phyloP scores from a whole-genome alignment of 2,797 vertebrate species.

The Chromis chromis region DNA sequence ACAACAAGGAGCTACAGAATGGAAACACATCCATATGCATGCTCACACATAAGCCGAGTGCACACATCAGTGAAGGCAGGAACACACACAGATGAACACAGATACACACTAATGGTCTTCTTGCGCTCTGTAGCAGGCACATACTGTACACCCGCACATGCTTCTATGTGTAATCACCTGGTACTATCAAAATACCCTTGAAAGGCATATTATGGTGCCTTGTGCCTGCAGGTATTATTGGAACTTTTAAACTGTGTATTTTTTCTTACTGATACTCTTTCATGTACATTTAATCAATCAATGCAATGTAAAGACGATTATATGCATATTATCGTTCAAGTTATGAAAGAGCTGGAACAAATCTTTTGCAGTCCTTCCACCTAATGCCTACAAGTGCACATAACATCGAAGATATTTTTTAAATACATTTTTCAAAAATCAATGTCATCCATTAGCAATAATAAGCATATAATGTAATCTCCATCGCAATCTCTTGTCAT shows the following conservation, averaged over 20 bases:
- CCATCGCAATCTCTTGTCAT: background rate
- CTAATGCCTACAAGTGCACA: no score
- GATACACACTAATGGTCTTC: conserved; percentile 31
- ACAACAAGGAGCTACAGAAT: conserved; percentile 68
- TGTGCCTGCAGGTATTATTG: conserved; percentile 26
- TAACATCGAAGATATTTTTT: no score
- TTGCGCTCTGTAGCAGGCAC: conserved; percentile 48
- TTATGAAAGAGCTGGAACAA: no score
- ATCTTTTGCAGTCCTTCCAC: no score
- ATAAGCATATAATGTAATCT: background rate
- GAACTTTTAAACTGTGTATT: no score
- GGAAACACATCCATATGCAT: conserved; percentile 75
- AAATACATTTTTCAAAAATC: no score
- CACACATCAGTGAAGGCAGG: conserved; percentile 45
- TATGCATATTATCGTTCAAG: no score
- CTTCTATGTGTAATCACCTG: conserved; percentile 63
- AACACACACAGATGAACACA: conserved; percentile 49
- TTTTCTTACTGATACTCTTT: no score
- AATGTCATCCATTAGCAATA: background rate
- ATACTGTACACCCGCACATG: conserved; percentile 51
- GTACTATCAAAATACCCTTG: conserved; percentile 66
- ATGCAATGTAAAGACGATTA: background rate
- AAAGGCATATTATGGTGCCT: conserved; percentile 53
- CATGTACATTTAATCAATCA: background rate
- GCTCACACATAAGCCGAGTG: conserved; percentile 56